Percentiles rank a stretch among this genome's conserved stretches.
These are phyloP conservation scores for Sipha maydis DNA, from an alignment of 2,888 invertebrate species.

Conservation along the genomic window DNA sequence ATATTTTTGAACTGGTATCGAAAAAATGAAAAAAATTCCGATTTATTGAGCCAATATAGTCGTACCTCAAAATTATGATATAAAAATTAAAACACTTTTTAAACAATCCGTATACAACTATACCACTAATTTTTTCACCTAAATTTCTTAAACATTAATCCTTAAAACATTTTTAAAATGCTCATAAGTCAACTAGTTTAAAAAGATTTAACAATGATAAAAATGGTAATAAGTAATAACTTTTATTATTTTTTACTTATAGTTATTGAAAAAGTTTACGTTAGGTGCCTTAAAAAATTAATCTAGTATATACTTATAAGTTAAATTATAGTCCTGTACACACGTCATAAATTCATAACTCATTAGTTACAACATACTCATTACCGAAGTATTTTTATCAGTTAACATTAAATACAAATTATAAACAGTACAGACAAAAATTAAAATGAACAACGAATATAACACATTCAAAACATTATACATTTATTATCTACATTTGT, in stretches of 20 bases:
- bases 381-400: not conserved
- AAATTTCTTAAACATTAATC: not conserved
- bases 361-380: not conserved
- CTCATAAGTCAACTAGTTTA: not conserved
- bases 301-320: not conserved
- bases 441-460: not conserved
- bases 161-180: not conserved
- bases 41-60: constrained; percentile 13
- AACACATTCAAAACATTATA: not conserved
- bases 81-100: not conserved
- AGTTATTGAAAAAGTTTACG: not conserved
- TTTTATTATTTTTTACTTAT: too few species aligned
- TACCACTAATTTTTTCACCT: not conserved
- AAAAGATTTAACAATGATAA: not conserved
- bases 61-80: not conserved
- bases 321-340: too few species aligned
- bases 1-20: constrained; percentile 7
- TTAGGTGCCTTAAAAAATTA: not conserved
- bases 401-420: not conserved
- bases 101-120: not conserved
- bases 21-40: not conserved
- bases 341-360: not conserved
- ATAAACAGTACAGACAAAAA: not conserved
- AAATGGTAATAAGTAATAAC: too few species aligned
- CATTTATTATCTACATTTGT: not conserved